Percentiles rank a stretch among this genome's conserved stretches.
Evolutionary conservation across 2,113 vertebrate genomes (phyloP).

Genomic region (Climacteris rufus): DNA sequence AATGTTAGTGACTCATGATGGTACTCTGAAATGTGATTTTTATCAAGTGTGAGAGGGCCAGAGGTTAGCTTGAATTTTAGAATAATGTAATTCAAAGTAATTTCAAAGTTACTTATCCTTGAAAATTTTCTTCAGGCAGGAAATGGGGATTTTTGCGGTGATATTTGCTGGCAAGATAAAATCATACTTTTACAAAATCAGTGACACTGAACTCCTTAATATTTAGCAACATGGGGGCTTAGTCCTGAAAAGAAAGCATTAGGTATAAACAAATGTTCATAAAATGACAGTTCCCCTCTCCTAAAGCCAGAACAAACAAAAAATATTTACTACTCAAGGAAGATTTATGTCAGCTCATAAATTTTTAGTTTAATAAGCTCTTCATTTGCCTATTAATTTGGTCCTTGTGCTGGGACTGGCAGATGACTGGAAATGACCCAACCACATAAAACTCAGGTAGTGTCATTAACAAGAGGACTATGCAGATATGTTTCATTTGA

Average conservation of each 20-base stretch:
- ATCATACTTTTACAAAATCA: not conserved
- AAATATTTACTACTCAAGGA: not conserved
- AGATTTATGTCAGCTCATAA: not conserved
- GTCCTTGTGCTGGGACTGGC: not conserved
- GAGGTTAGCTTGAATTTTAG: not conserved
- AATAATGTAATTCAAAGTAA: not conserved
- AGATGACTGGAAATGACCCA: not conserved
- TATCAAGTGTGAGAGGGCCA: not conserved
- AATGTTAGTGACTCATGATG: not conserved
- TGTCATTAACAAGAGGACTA: not conserved
- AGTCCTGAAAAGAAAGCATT: not conserved
- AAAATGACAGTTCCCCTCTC: not conserved
- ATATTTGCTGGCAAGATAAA: not conserved
- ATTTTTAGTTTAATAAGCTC: not conserved
- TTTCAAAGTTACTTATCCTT: not conserved
- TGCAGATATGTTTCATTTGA: not conserved
- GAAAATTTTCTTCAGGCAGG: not conserved
- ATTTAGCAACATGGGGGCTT: not conserved
- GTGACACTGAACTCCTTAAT: not conserved
- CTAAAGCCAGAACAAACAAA: not conserved
- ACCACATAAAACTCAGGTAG: accelerated
- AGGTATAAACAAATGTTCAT: not conserved
- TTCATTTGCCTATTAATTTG: not conserved
- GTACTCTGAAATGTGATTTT: not conserved
- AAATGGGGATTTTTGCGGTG: not conserved